phyloP scores from a whole-genome alignment of 2,797 vertebrate species.

The Fringilla coelebs region DNA sequence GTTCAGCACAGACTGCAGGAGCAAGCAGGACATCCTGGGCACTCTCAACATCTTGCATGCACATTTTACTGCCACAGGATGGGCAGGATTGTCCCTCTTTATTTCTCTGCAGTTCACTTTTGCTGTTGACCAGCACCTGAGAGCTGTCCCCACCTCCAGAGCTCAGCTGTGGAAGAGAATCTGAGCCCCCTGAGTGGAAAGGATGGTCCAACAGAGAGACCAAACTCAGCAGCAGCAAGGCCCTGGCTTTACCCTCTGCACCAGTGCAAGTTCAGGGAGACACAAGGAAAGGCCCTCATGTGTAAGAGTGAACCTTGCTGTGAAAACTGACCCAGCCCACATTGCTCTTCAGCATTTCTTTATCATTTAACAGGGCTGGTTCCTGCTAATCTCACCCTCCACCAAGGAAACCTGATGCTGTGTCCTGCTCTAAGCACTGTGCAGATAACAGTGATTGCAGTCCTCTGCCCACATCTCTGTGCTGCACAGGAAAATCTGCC shows the following conservation, averaged over 20 bases:
- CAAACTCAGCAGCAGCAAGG: not conserved
- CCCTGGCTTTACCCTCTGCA: not conserved
- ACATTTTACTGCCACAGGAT: too few species aligned
- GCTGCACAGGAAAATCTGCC: not conserved
- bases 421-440: not conserved
- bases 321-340: not conserved
- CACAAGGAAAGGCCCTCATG: not conserved
- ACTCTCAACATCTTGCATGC: not conserved
- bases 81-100: too few species aligned
- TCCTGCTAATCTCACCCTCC: not conserved
- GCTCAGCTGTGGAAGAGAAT: not conserved
- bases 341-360: not conserved
- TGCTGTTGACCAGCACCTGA: too few species aligned
- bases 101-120: too few species aligned
- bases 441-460: not conserved
- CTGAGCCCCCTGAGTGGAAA: not conserved
- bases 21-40: not conserved
- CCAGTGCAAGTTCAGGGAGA: not conserved
- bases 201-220: not conserved
- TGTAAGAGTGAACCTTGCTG: accelerated
- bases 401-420: not conserved
- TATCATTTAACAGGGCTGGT: not conserved
- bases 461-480: not conserved
- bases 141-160: not conserved
- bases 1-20: accelerated